Base-by-base conservation (phyloP, 2,888 invertebrate species). In the Toxonevra muliebris region DNA sequence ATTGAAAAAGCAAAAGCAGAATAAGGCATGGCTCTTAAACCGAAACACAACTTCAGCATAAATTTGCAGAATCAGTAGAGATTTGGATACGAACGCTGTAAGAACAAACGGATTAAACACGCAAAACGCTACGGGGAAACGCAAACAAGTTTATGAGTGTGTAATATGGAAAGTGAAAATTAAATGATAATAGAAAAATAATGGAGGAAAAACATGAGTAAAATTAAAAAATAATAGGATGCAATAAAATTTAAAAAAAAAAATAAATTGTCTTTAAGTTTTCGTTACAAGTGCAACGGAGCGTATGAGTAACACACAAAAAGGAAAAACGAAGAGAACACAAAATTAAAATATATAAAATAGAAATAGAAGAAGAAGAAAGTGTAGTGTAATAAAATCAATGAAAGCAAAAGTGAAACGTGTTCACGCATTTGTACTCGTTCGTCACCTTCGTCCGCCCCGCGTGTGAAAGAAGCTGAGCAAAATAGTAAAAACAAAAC, bases 31-130 rank as follows among this genome's bases (percentile, higher is more conserved):
- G 40, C 15, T 62, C 53, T 19, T 63, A 30, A 7, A 30, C 43
- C 55, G 15, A 59, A 69, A 45, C 54, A 40, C 42, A 45, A 40
- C 19, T 59, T 54, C 57, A 42, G 17, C 60, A 52, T 45, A 63
- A 65, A 50, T 48, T 45, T 65, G 70, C 74, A 72, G 72, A 73
- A 73, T 74, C 73, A 75, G 75, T 75, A 70, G 75, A 75, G 75
- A 73, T 73, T 72, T 71, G 75, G 73, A 73, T 69, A 69, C 70
- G 74, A 73, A 69, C 72, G 73, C 59, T 65, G 65, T 59, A 52
- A 52, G 52, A 41, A 15, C 15, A 40, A 43, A 30, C 41, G 10
- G 41, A 54, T 8, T 2, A 30, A 30, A 30, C 2, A 4, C 7
- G 30, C 2, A 30, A n/a, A 30, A 30, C 2, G 30, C 7, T 30